Conservation (phyloP, 2,113 vertebrate genomes). For the Callipepla californica region DNA sequence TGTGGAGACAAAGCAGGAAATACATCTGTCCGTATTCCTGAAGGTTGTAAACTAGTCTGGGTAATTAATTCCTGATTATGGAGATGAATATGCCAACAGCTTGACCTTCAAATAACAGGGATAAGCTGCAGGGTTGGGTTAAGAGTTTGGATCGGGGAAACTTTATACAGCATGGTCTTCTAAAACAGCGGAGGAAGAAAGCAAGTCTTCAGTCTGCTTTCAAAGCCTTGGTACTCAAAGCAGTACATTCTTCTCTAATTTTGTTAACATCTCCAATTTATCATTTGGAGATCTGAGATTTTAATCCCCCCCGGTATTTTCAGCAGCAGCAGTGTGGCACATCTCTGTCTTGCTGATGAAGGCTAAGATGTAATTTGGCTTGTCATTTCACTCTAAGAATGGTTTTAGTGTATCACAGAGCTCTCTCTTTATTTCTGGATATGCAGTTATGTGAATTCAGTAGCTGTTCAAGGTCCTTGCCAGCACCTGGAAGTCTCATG, state of each 20-base stretch:
- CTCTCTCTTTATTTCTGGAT: slow-evolving; percentile 10
- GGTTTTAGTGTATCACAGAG: not conserved
- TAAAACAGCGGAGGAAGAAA: not conserved
- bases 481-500: slow-evolving; percentile 2
- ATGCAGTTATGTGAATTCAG: not conserved
- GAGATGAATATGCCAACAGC: not conserved
- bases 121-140: not conserved
- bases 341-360: not conserved
- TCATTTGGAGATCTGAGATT: not conserved
- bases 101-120: not conserved
- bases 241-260: not conserved
- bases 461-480: not conserved
- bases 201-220: not conserved
- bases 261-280: not conserved
- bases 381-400: not conserved
- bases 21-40: not conserved
- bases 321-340: not conserved
- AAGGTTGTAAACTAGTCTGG: not conserved
- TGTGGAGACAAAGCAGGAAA: not conserved
- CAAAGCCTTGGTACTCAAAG: not conserved
- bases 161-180: not conserved
- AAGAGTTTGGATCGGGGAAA: not conserved
- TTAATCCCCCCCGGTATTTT: not conserved
- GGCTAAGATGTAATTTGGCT: not conserved
- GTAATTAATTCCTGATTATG: not conserved